Evolutionary conservation across 2,797 vertebrate species (phyloP), one percentile per base, ranked within the genome.

Genomic region (Helostoma temminkii): DNA sequence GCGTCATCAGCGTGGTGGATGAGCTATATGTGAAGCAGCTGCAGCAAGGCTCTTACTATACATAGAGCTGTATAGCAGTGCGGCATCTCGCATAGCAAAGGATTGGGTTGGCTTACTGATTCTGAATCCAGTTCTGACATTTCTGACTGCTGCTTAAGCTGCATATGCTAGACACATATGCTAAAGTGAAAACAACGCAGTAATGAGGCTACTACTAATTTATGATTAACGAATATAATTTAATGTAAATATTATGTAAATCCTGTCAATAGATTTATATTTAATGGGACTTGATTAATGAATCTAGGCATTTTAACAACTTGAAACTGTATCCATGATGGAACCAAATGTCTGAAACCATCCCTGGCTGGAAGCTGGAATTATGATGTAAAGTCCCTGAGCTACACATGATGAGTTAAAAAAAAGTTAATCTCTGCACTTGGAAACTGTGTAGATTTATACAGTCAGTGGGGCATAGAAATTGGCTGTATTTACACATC

Each of bases 401-500:
- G 25, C 57, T 16, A 26, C 14, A 3, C 28, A 25, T 36, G 9
- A 75, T 47, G 32, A 26, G 22, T 67, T 71, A 58, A 61, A 75
- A 71, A n/a, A 18, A 64, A 54, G 28, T 26, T 52, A 37, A 65
- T 75, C 46, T 76, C 58, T 11, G 19, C 34, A 56, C 41, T 54
- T 22, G 46, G 12, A 50, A 39, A 61, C 70, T 65, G 22, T 59
- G 58, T n/a, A 53, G 73, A 18, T 73, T 78, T 66, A 56, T 55
- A 76, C 45, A 66, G 63, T 70, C 34, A 63, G 58, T 12, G 34
- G 46, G 42, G 68, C 63, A 59, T 87, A 74, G 76, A 80, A 73
- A 65, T 24, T 26, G n/a, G n/a, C 54, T 67, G 22, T 80, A 70
- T 90, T 82, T 75, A 74, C 60, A 76, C 34, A 81, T 81, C 74